Evolutionary conservation across 1,140 invertebrate genomes (phyloP).

Genomic region (Linepithema humile): DNA sequence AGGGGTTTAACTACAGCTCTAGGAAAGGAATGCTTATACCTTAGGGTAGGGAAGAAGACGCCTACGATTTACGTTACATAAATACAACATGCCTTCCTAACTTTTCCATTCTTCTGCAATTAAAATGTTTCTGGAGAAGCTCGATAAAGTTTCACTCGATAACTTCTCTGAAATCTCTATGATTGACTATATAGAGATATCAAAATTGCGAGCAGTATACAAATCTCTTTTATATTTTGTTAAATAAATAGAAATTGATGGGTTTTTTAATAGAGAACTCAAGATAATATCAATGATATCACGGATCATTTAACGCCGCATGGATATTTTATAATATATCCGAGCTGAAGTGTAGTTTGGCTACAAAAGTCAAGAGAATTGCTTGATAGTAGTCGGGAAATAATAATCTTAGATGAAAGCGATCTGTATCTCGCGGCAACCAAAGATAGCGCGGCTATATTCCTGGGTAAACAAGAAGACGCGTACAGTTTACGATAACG

Average conservation of each 20-base stretch:
- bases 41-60: conserved; percentile 41
- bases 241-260: not conserved
- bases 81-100: conserved; percentile 57
- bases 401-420: conserved; percentile 67
- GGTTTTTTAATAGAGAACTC: not conserved
- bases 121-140: conserved; percentile 3
- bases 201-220: not conserved
- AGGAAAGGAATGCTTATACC: conserved; percentile 30
- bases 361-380: not conserved
- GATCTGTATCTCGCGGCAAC: conserved; percentile 58
- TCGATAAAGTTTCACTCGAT: not conserved
- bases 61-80: conserved; percentile 61
- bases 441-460: conserved; percentile 53
- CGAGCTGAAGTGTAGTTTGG: not conserved
- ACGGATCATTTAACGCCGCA: not conserved
- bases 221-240: not conserved
- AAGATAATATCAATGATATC: not conserved
- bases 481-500: conserved; percentile 74
- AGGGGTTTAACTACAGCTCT: conserved; percentile 57
- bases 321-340: not conserved
- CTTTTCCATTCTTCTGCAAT: conserved; percentile 29
- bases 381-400: conserved; percentile 61
- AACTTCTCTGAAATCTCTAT: not conserved
- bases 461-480: conserved; percentile 71
- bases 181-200: not conserved